Base-by-base conservation (phyloP, 1,140 invertebrate species). In the Apis dorsata region DNA sequence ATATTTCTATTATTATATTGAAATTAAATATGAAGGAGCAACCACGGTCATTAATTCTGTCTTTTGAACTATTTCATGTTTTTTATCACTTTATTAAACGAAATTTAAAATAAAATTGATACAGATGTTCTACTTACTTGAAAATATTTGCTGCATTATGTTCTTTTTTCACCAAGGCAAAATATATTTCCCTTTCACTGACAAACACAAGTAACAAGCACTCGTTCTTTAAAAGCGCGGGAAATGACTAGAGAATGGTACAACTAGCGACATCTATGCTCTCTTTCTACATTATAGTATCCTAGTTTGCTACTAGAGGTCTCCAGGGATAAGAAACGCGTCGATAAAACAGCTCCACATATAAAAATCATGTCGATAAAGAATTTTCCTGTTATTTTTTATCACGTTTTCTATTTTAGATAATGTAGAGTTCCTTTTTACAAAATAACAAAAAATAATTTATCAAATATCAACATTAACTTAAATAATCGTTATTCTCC, bases 351-450 rank as follows among this genome's bases (percentile, higher is more conserved):
- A 87, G 60, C 19, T 5, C 1, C 21, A 5, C 0, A 19, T 19
- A 59, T 71, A 78, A 62, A 19, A 76, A 24, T n/a, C 10, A 7
- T 24, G 71, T 51, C 63, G 86, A 62, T 87, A 85, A 87, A 53
- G 77, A 74, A 81, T 71, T 21, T 87, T 63, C 17, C 80, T 87
- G 21, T 34, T 1, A 19, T 12, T n/a, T 49, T 85, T 71, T n/a
- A 65, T 19, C 17, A 4, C 13, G 13, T 4, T 1, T 0, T 62
- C 21, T 49, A 15, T 65, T 59, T 62, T 21, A 34, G 15, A 2
- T 10, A 62, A 55, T 13, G 51, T 57, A 75, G 10, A 51, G 4
- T 74, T 19, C 28, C 24, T 28, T 28, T 60, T 2, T 1, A 19
- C 24, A 24, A 24, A 24, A 24, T 0, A 55, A 21, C 21, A 28